Conservation (phyloP, 1,140 invertebrate species). For the Musca vetustissima region DNA sequence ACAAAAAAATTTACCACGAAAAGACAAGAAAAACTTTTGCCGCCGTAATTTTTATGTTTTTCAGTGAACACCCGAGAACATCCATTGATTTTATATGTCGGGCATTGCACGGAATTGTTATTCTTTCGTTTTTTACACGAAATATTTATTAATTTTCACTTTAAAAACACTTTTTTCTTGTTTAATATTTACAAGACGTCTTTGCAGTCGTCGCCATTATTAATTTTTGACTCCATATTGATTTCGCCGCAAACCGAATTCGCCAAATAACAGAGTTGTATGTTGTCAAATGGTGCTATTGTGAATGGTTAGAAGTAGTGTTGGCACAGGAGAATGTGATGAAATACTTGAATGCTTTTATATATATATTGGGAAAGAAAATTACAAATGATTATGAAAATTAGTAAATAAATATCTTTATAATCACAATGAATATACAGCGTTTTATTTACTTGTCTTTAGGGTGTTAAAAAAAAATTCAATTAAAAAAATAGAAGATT, state of each 20-base stretch:
- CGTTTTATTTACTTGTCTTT: too few species aligned
- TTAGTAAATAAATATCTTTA: too few species aligned
- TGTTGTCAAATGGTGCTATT: neutral
- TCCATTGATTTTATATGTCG: neutral
- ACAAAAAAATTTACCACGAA: constrained; percentile 21
- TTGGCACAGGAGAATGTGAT: too few species aligned
- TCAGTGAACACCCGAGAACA: neutral
- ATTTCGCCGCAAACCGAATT: constrained; percentile 9
- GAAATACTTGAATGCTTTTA: too few species aligned
- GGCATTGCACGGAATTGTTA: neutral
- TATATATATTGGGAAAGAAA: too few species aligned
- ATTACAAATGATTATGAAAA: too few species aligned
- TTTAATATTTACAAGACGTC: constrained; percentile 24
- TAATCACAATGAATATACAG: too few species aligned
- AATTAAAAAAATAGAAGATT: too few species aligned
- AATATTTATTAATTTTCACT: constrained; percentile 19
- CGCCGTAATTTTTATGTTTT: constrained; percentile 8
- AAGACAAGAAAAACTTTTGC: constrained; percentile 16
- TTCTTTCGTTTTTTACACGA: constrained; percentile 8
- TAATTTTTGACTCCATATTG: constrained; percentile 23
- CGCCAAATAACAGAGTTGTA: neutral
- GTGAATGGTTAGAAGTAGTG: neutral
- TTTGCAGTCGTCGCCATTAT: constrained; percentile 20
- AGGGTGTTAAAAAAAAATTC: too few species aligned
- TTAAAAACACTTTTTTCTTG: constrained; percentile 11